Percentiles rank a stretch among this genome's conserved stretches.
These are phyloP conservation scores for Phorcus lineatus DNA, from an alignment of 2,888 invertebrate species.

Conservation along the genomic window DNA sequence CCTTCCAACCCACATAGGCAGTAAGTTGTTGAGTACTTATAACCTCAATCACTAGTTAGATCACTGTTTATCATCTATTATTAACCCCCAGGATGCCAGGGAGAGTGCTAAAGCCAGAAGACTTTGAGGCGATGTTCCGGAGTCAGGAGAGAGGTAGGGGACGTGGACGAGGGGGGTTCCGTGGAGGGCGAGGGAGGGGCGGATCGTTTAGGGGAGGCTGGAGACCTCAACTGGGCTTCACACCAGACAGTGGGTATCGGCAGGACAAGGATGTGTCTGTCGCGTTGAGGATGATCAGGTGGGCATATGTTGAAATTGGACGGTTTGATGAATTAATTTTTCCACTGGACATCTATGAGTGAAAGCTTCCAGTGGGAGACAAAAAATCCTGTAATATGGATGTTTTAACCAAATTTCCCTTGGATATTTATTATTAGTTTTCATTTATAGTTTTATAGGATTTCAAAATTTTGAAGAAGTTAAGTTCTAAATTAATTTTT, in stretches of 20 bases:
- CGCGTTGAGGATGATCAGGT: slow-evolving; percentile 68
- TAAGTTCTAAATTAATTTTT: no score
- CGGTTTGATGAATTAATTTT: neutral
- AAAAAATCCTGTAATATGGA: neutral
- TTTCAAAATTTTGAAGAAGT: no score
- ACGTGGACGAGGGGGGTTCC: slow-evolving; percentile 31
- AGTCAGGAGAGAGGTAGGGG: slow-evolving; percentile 41
- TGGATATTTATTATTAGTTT: no score
- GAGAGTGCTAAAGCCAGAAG: slow-evolving; percentile 86
- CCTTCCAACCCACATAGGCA: no score
- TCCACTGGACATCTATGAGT: neutral
- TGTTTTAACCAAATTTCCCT: no score
- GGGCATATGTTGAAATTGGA: neutral
- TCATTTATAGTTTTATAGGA: no score
- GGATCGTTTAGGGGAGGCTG: slow-evolving; percentile 35
- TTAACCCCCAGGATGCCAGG: slow-evolving; percentile 81
- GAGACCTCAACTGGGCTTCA: slow-evolving; percentile 72
- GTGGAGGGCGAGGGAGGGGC: slow-evolving; percentile 29
- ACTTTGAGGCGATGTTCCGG: slow-evolving; percentile 77
- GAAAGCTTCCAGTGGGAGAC: neutral
- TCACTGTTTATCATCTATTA: neutral
- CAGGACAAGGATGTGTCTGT: slow-evolving; percentile 55
- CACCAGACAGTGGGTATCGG: slow-evolving; percentile 66
- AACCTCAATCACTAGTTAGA: no score
- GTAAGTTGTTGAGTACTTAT: no score